A percentile compares a stretch with the other conserved stretches of the same genome.
These are phyloP conservation scores for Catocala sponsa DNA, from an alignment of 2,888 invertebrate genomes.

Conservation along the genomic window DNA sequence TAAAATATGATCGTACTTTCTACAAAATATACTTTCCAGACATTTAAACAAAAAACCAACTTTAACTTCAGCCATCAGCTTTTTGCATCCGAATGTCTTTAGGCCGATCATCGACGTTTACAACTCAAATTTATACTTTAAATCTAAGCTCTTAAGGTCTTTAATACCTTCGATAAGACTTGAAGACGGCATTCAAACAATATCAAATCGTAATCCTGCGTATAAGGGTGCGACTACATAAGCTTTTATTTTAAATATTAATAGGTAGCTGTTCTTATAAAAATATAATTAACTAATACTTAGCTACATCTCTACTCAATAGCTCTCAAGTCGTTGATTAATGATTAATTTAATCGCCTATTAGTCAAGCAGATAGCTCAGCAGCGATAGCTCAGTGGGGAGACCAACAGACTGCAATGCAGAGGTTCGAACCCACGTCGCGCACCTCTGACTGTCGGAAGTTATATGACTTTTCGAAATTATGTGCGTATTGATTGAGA, in stretches of 20 bases:
- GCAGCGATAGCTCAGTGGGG: no score
- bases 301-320: no score
- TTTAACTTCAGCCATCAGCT: slow-evolving; percentile 13
- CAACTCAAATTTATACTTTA: slow-evolving; percentile 6
- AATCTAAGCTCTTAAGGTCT: neutral
- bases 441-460: no score
- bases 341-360: no score
- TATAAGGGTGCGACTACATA: slow-evolving; percentile 6
- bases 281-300: no score
- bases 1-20: neutral
- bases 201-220: slow-evolving; percentile 39
- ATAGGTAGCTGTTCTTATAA: no score
- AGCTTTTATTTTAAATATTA: neutral
- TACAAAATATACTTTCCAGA: slow-evolving; percentile 4
- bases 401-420: no score
- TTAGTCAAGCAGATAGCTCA: no score
- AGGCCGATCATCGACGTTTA: neutral
- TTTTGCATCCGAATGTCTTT: slow-evolving; percentile 12
- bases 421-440: no score
- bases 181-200: slow-evolving; percentile 32
- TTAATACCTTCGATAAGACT: slow-evolving; percentile 12
- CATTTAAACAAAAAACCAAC: slow-evolving; percentile 13
- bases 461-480: no score
- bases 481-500: no score
- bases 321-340: no score